Evolutionary conservation across 2,888 invertebrate genomes (phyloP).

Genomic region (Caenorhabditis afra): DNA sequence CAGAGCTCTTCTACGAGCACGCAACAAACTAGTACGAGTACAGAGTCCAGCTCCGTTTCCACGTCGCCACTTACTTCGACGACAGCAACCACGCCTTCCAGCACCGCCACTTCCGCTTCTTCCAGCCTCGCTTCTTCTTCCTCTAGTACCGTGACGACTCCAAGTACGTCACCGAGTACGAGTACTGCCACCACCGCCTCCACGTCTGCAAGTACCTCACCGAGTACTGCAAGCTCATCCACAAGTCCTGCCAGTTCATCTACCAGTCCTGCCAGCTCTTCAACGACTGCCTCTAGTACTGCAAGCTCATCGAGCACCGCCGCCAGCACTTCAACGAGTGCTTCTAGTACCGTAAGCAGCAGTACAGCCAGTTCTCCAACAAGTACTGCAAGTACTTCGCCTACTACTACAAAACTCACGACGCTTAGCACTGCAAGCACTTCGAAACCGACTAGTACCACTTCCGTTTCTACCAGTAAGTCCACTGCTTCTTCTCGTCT

Average conservation of each 20-base stretch:
- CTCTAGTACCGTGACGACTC: too few species aligned
- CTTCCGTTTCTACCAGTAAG: conserved; percentile 1
- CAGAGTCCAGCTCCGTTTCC: neutral
- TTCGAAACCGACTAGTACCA: conserved; percentile 4
- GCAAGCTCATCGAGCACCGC: neutral
- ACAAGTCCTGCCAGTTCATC: neutral
- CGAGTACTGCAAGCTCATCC: neutral
- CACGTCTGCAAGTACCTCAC: neutral
- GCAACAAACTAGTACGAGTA: neutral
- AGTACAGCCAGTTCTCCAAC: neutral
- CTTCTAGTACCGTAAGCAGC: neutral
- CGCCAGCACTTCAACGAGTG: neutral
- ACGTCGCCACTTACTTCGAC: neutral
- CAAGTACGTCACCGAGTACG: neutral
- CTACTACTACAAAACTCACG: neutral
- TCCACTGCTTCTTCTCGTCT: neutral
- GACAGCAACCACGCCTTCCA: neutral
- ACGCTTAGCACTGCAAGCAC: neutral
- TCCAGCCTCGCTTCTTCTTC: too few species aligned
- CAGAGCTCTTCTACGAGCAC: neutral
- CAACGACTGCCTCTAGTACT: neutral
- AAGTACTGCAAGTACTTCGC: neutral
- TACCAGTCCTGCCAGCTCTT: neutral
- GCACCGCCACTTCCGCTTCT: neutral
- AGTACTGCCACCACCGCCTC: neutral